phyloP scores from a whole-genome alignment of 2,113 vertebrate genomes.

The Mormyrus iriodes region DNA sequence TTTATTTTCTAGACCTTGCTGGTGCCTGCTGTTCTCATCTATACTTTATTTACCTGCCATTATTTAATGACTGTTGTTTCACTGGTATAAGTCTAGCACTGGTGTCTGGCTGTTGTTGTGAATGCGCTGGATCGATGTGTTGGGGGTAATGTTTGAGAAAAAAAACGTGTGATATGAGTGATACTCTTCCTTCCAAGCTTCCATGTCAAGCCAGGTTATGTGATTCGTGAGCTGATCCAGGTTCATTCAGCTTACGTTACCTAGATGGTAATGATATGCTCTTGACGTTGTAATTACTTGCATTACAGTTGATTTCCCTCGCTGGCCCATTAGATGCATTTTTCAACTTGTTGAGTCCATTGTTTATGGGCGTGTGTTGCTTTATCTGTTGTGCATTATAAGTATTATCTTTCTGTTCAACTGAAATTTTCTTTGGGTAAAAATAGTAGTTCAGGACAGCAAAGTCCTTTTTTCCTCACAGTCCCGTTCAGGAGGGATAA shows the following conservation, averaged over 20 bases:
- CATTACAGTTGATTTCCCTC: background rate
- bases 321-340: background rate
- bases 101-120: background rate
- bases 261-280: background rate
- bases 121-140: background rate
- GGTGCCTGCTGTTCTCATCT: background rate
- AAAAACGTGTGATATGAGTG: background rate
- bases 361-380: background rate
- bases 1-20: background rate
- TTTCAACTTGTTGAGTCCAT: background rate
- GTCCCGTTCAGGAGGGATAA: background rate
- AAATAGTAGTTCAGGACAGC: background rate
- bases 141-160: background rate
- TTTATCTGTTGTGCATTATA: background rate
- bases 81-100: background rate
- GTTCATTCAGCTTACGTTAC: background rate
- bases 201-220: background rate
- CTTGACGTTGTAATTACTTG: background rate
- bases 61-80: conserved; percentile 7
- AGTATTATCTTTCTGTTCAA: background rate
- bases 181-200: background rate
- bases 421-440: background rate
- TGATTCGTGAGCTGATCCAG: background rate
- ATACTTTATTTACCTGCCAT: background rate
- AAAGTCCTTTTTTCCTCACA: background rate